A percentile compares a stretch with the other conserved stretches of the same genome.
Conservation (phyloP, 2,888 invertebrate genomes). For the Poecilobothrus nobilitatus region DNA sequence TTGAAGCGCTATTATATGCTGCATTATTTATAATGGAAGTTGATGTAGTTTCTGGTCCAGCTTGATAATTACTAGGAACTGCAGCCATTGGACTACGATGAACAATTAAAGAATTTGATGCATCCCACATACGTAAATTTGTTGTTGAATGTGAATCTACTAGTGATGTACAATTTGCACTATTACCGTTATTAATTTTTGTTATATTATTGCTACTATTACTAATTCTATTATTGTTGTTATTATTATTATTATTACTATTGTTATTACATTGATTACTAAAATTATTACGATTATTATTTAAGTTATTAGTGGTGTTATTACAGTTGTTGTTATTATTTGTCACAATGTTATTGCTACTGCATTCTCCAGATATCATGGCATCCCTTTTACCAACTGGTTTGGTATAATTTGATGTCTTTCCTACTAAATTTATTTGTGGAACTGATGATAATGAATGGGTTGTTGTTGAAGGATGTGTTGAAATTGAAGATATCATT, state of each 20-base stretch:
- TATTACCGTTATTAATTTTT: slow-evolving; percentile 18
- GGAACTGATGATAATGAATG: slow-evolving; percentile 22
- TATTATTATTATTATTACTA: slow-evolving; percentile 16
- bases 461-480: slow-evolving; percentile 31
- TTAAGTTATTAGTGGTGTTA: slow-evolving; percentile 26
- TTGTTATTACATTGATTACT: slow-evolving; percentile 13
- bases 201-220: slow-evolving; percentile 15
- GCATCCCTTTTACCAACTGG: slow-evolving; percentile 41
- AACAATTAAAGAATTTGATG: slow-evolving; percentile 32
- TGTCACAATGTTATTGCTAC: slow-evolving; percentile 36
- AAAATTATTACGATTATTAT: slow-evolving; percentile 10
- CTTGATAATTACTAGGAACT: slow-evolving; percentile 46
- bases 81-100: slow-evolving; percentile 44
- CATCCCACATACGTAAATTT: slow-evolving; percentile 28
- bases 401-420: slow-evolving; percentile 11
- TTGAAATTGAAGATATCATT: slow-evolving; percentile 34
- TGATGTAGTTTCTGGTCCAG: slow-evolving; percentile 43
- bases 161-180: slow-evolving; percentile 17
- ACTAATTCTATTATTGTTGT: slow-evolving; percentile 15
- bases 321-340: slow-evolving; percentile 30
- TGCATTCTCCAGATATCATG: slow-evolving; percentile 43
- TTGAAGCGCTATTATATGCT: slow-evolving; percentile 8
- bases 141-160: slow-evolving; percentile 26
- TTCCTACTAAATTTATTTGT: slow-evolving; percentile 20
- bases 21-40: slow-evolving; percentile 12